These are phyloP conservation scores for Kuschelorhynchus macadamiae DNA, from an alignment of 2,888 invertebrate species.

Conservation along the genomic window DNA sequence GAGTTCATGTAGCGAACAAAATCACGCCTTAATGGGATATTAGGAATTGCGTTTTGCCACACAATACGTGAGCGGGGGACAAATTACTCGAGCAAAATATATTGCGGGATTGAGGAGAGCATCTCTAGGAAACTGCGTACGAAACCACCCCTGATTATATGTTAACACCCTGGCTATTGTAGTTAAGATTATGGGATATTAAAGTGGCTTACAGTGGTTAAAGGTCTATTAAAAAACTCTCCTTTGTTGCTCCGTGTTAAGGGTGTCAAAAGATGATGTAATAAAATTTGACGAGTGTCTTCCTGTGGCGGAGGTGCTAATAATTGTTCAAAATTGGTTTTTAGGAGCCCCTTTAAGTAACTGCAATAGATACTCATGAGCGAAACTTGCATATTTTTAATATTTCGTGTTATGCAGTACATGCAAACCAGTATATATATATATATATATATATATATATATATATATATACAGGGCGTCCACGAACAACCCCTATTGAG, in stretches of 20 bases:
- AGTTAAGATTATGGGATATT: conserved; percentile 39
- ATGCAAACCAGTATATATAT: too few species aligned
- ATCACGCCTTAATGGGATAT: conserved; percentile 61
- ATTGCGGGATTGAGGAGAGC: too few species aligned
- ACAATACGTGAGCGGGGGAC: conserved; percentile 48
- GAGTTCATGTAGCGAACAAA: conserved; percentile 61
- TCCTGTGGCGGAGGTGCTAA: background rate
- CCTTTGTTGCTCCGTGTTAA: conserved; percentile 26
- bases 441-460: too few species aligned
- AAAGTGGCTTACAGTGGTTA: conserved; percentile 41
- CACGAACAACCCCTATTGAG: too few species aligned
- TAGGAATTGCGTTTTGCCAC: conserved; percentile 56
- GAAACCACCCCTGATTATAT: conserved; percentile 35
- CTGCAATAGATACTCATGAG: too few species aligned
- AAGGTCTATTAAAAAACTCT: conserved; percentile 37
- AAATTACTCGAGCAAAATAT: conserved; percentile 52
- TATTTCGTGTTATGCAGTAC: too few species aligned
- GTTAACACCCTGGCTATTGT: conserved; percentile 43
- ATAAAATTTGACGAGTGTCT: background rate
- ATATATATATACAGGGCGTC: too few species aligned
- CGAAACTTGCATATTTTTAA: too few species aligned
- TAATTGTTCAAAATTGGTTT: background rate
- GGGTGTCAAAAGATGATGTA: conserved; percentile 13
- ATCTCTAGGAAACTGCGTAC: conserved; percentile 39
- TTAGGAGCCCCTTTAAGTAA: background rate